Evolutionary conservation across 2,888 invertebrate species (phyloP).

Genomic region (Agrochola lota): DNA sequence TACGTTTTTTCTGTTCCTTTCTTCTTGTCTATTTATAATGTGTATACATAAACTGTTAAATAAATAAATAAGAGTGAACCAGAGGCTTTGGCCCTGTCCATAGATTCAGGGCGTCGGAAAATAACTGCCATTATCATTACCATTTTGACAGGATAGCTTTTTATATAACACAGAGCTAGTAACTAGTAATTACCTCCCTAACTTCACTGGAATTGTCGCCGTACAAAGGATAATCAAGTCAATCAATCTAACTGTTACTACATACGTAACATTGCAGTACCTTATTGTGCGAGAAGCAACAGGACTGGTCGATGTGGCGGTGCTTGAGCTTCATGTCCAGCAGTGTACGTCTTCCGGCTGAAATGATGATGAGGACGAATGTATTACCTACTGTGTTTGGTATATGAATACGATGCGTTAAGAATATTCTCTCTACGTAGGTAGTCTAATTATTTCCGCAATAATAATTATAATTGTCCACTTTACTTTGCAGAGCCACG

Average conservation of each 20-base stretch:
- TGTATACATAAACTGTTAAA: no score
- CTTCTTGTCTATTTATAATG: no score
- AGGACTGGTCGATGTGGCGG: no score
- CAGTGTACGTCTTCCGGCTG: not conserved
- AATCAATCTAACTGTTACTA: not conserved
- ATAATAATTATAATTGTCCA: not conserved
- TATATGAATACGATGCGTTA: not conserved
- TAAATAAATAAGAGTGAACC: no score
- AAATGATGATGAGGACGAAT: not conserved
- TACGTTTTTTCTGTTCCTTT: no score
- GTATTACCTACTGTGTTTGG: not conserved
- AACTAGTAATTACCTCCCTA: not conserved
- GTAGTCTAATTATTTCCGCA: slow-evolving; percentile 15
- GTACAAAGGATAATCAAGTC: not conserved
- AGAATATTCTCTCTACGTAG: slow-evolving; percentile 8
- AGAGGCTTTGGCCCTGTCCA: no score
- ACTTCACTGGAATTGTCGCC: not conserved
- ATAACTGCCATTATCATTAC: no score
- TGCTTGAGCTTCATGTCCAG: not conserved
- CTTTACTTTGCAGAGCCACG: not conserved
- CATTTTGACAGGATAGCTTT: not conserved
- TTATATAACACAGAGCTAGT: not conserved
- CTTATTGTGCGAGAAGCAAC: not conserved
- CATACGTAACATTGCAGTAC: not conserved
- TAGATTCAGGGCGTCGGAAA: no score